Evolutionary conservation across 2,888 invertebrate genomes (phyloP).

Genomic region (Drepana falcataria): DNA sequence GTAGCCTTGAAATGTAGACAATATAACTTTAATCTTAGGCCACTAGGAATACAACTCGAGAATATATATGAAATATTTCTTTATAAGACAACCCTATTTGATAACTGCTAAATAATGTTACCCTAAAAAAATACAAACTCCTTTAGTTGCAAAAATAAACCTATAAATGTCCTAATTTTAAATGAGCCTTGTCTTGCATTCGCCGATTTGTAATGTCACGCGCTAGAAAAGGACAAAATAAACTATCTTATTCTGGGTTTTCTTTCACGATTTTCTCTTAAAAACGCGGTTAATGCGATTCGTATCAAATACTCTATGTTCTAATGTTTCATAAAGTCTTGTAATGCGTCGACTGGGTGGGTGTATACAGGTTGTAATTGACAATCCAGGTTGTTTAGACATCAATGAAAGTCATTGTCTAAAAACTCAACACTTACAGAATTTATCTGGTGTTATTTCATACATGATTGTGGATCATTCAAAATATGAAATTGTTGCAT

Average conservation of each 20-base stretch:
- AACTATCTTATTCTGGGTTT: not conserved
- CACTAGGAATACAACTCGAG: not conserved
- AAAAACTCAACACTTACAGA: no score
- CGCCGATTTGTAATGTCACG: not conserved
- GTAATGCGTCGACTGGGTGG: no score
- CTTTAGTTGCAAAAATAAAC: constrained; percentile 11
- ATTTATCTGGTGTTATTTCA: no score
- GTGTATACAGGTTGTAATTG: no score
- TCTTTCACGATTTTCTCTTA: constrained; percentile 9
- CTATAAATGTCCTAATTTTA: not conserved
- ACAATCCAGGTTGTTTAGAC: no score
- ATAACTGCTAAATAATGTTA: not conserved
- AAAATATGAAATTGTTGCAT: no score
- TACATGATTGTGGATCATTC: no score
- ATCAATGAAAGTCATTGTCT: no score
- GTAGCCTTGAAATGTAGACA: not conserved
- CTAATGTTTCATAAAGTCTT: no score
- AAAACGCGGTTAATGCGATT: not conserved
- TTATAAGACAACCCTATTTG: not conserved
- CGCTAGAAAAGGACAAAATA: not conserved
- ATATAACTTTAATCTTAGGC: not conserved
- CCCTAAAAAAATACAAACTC: constrained; percentile 15
- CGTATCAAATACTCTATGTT: no score
- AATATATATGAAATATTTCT: not conserved
- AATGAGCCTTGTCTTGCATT: not conserved